Percentiles rank a stretch among this genome's conserved stretches.
Conservation (phyloP, 2,797 vertebrate species). For the Urosaurus nigricauda region DNA sequence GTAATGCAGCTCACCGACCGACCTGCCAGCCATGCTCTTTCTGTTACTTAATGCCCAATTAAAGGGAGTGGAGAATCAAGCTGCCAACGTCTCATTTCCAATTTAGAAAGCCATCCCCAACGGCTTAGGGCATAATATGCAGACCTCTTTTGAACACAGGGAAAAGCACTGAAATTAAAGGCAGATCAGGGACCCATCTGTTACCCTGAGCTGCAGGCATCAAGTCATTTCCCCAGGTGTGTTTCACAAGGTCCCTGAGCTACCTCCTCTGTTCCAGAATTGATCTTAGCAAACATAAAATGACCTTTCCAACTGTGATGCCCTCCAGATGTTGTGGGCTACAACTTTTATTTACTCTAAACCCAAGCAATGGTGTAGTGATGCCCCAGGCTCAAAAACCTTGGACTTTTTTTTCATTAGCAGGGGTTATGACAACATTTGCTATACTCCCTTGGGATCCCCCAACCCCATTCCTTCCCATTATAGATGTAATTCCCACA, state of each 20-base stretch:
- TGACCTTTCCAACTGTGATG: no score
- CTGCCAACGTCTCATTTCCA: not conserved
- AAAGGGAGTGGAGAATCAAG: slow-evolving; percentile 17
- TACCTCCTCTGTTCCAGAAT: not conserved
- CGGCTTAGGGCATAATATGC: not conserved
- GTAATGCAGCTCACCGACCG: slow-evolving; percentile 30
- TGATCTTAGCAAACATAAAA: not conserved
- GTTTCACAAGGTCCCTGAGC: not conserved
- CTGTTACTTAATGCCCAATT: slow-evolving; percentile 38
- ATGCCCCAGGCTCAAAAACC: no score
- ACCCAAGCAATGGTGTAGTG: no score
- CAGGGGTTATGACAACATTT: no score
- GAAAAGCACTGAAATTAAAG: slow-evolving; percentile 10
- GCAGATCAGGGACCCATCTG: slow-evolving; percentile 31
- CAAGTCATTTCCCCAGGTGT: not conserved
- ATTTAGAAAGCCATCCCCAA: slow-evolving; percentile 7
- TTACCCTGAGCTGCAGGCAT: not conserved
- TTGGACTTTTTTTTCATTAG: no score
- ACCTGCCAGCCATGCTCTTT: not conserved
- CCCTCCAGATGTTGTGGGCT: not conserved
- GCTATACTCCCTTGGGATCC: no score
- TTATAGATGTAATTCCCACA: no score
- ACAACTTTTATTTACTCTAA: not conserved
- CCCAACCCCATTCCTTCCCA: no score
- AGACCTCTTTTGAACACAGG: not conserved